These are phyloP conservation scores for Zelleria hepariella DNA, from an alignment of 2,888 invertebrate species.

Conservation along the genomic window DNA sequence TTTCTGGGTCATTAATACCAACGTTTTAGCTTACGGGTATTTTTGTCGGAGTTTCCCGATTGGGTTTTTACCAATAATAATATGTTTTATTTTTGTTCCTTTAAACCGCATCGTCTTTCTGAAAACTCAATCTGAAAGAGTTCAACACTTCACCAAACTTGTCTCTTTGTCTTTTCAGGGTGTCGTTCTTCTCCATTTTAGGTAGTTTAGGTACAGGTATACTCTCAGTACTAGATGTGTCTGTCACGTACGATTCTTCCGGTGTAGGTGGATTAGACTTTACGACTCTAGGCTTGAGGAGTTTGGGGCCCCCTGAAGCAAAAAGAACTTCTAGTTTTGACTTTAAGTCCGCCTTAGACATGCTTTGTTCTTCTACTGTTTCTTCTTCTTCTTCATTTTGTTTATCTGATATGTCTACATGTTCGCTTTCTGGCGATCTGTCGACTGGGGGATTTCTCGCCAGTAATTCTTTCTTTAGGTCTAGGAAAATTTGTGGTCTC, in stretches of 20 bases:
- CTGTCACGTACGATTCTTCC: slow-evolving; percentile 47
- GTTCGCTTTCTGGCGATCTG: slow-evolving; percentile 32
- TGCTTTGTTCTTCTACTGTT: slow-evolving; percentile 15
- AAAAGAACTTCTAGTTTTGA: slow-evolving; percentile 56
- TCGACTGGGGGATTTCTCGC: slow-evolving; percentile 34
- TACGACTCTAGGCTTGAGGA: slow-evolving; percentile 42
- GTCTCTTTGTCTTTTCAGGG: slow-evolving; percentile 54
- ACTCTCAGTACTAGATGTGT: slow-evolving; percentile 45
- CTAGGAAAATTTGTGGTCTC: slow-evolving; percentile 37
- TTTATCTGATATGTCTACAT: slow-evolving; percentile 16
- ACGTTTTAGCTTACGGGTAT: too few relatives aligned
- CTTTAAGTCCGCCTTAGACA: slow-evolving; percentile 53
- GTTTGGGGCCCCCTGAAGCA: slow-evolving; percentile 43
- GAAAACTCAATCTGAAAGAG: slow-evolving; percentile 52
- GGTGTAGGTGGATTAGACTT: slow-evolving; percentile 53
- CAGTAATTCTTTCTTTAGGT: slow-evolving; percentile 50
- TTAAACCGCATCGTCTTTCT: slow-evolving; percentile 47
- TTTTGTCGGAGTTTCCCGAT: too few relatives aligned
- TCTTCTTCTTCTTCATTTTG: slow-evolving; percentile 28
- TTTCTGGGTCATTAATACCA: too few relatives aligned
- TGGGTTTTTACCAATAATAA: too few relatives aligned
- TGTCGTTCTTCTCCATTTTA: slow-evolving; percentile 59
- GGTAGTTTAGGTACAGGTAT: slow-evolving; percentile 43
- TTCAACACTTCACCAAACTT: slow-evolving; percentile 56
- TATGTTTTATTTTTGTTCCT: background rate